These are phyloP conservation scores for Neotoma lepida DNA, from an alignment of 2,113 vertebrate genomes.

Conservation along the genomic window DNA sequence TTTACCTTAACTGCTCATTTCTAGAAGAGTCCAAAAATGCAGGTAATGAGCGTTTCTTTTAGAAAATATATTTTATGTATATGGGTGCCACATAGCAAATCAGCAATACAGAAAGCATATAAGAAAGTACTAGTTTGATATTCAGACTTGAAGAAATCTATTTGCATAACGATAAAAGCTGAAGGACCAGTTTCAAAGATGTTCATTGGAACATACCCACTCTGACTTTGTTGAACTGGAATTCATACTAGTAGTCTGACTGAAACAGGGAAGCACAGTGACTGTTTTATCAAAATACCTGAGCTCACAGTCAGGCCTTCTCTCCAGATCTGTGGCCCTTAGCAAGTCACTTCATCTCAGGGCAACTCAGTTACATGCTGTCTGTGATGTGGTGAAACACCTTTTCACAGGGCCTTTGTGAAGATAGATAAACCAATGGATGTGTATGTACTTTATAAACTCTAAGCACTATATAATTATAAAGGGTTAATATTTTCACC, in stretches of 20 bases:
- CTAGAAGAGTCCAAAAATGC: not conserved
- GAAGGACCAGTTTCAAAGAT: not conserved
- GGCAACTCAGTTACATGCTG: not conserved
- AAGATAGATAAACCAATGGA: not conserved
- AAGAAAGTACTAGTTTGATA: conserved; percentile 23
- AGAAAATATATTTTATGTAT: not conserved
- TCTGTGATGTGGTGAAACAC: not conserved
- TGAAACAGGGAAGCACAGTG: not conserved
- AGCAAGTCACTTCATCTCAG: not conserved
- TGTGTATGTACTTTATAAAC: not conserved
- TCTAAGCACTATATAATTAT: not conserved
- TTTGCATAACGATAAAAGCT: conserved; percentile 14
- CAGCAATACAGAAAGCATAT: conserved; percentile 15
- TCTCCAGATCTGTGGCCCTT: conserved; percentile 7
- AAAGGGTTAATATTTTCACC: not conserved
- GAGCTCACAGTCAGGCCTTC: not conserved
- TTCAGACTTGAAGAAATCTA: not conserved
- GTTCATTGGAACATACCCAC: not conserved
- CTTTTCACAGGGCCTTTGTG: conserved; percentile 1
- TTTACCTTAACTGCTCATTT: not conserved
- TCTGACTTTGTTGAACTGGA: conserved; percentile 4
- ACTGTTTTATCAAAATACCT: not conserved
- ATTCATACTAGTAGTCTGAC: conserved; percentile 26
- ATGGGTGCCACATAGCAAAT: not conserved
- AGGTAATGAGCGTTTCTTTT: not conserved